Base-by-base conservation (phyloP, 92 coral and sea anemone genomes). In the Scolanthus callimorphus region DNA sequence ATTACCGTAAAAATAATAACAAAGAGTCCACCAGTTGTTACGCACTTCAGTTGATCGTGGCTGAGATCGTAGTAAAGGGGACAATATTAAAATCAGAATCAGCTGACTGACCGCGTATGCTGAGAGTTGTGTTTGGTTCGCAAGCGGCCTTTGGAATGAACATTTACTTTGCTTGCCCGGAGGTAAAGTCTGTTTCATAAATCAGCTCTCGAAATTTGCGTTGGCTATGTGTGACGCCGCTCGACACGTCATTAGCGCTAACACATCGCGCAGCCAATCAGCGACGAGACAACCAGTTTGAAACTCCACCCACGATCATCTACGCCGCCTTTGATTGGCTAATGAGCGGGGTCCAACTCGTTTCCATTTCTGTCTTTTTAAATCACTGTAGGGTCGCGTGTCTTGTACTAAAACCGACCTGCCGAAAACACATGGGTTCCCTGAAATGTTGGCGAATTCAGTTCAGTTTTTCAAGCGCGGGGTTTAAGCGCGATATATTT, bases 121-220 rank as follows among this genome's bases (percentile, higher is more conserved):
- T 55, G 55, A 55, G 75, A 66, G 60, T 46, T 29, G 25, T 48
- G 57, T 68, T 44, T 44, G 38, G 39, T 41, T 1, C 29, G 75
- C 62, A 56, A 62, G 79, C 29, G 49, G 29, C 57, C 67, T 63
- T 51, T 43, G 41, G 75, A 68, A 68, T 68, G 75, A 49, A 63
- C 69, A 63, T 52, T 63, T 49, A 47, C 52, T 10, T 37, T 57
- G 31, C 63, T 43, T 15, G 55, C 39, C 43, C 55, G 22, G 85
- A 79, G 90, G 90, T 89, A 83, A 83, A 81, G 83, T 83, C 96
- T 78, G 74, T 88, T 80, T 73, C 75, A 68, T 83, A 57, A 83
- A 85, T 85, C 78, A 67, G 77, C 83, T 51, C 61, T 71, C 75
- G 67, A 80, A 62, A 79, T 83, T 83, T 90, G 83, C 90, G 73